Conservation (phyloP, 1,140 invertebrate species). For the Drosophila eugracilis region DNA sequence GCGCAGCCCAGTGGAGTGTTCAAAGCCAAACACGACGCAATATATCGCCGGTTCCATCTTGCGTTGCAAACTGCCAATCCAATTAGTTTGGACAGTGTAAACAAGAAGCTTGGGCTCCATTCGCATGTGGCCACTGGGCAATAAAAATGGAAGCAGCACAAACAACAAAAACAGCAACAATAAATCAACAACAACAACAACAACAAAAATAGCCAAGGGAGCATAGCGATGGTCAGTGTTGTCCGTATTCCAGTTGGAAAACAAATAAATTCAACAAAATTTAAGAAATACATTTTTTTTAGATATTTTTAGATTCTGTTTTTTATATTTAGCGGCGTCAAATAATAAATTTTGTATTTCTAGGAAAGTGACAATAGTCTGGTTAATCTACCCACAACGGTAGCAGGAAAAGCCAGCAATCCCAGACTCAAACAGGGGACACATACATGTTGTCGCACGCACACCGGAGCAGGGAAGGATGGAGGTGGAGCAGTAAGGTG, state of each 20-base stretch:
- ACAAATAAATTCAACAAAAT: not conserved
- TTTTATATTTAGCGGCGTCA: no score
- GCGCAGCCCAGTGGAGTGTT: slow-evolving; percentile 11
- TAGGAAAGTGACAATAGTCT: no score
- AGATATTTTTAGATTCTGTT: no score
- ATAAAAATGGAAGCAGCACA: slow-evolving; percentile 59
- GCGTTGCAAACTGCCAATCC: slow-evolving; percentile 61
- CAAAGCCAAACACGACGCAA: slow-evolving; percentile 27
- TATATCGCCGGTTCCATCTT: slow-evolving; percentile 32
- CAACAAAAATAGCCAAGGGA: slow-evolving; percentile 1
- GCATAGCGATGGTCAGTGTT: not conserved
- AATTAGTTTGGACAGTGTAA: slow-evolving; percentile 76
- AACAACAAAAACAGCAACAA: slow-evolving; percentile 42
- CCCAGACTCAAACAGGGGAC: slow-evolving; percentile 11
- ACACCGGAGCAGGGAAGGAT: not conserved
- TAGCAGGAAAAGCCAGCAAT: slow-evolving; percentile 16
- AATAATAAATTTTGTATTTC: no score
- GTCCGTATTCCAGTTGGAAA: not conserved
- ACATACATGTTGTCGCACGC: slow-evolving; percentile 20
- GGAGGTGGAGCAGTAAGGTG: not conserved
- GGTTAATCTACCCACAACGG: no score
- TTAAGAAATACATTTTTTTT: no score
- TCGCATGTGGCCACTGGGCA: slow-evolving; percentile 59
- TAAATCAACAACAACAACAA: not conserved
- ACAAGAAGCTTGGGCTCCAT: slow-evolving; percentile 50